Evolutionary conservation across 2,888 invertebrate species (phyloP).

Genomic region (Oligia strigilis): DNA sequence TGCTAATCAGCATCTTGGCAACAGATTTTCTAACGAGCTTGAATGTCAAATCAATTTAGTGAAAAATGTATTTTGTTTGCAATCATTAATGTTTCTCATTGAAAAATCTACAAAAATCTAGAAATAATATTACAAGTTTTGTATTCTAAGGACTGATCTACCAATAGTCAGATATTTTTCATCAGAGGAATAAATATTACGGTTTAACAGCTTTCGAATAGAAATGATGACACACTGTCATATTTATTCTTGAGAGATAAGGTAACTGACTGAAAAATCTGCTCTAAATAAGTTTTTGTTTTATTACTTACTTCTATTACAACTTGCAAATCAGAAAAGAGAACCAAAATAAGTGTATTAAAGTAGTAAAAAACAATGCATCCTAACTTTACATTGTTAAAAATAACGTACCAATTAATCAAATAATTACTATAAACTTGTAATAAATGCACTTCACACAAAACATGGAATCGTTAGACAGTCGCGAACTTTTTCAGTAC

Average conservation of each 20-base stretch:
- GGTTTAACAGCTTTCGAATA: not conserved
- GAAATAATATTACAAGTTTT: not conserved
- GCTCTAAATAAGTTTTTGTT: not conserved
- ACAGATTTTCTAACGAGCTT: slow-evolving; percentile 6
- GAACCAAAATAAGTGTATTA: not conserved
- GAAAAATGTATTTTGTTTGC: slow-evolving; percentile 18
- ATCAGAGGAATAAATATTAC: not conserved
- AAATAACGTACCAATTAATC: not conserved
- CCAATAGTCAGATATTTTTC: not conserved
- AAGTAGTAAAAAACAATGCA: not conserved
- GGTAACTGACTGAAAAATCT: not conserved
- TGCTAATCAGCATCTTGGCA: not conserved
- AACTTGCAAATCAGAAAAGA: not conserved
- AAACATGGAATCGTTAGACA: not conserved
- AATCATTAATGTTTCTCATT: slow-evolving; percentile 6
- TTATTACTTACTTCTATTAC: not conserved
- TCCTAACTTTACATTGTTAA: not conserved
- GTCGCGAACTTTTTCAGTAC: slow-evolving; percentile 30
- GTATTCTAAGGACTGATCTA: not conserved
- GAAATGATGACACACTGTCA: not conserved
- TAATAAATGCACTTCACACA: slow-evolving; percentile 23
- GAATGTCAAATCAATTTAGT: slow-evolving; percentile 28
- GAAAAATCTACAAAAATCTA: not conserved
- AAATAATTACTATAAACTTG: not conserved
- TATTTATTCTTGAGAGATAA: not conserved